Evolutionary conservation across 2,888 invertebrate genomes (phyloP), one percentile per base, ranked within the genome.

Genomic region (Chromoteleia sp.): DNA sequence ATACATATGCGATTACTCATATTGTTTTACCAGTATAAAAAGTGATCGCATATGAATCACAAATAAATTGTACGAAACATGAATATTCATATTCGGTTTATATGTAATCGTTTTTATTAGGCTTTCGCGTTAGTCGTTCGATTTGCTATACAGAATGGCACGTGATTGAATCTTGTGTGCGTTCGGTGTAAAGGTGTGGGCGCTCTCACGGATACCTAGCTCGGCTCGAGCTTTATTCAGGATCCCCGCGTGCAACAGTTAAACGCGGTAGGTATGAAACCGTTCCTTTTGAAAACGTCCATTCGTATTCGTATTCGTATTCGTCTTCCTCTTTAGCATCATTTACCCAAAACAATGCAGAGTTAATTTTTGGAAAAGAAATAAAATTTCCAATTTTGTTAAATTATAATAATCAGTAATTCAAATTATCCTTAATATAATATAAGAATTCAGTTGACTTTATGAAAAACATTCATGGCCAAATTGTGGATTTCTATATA

Each of bases 171-270:
- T 65, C 68, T 45, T 68, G 71, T 81, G 71, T 73, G 71, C 77
- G 41, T 54, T 48, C 41, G 14, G 71, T 52, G 70, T 75, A 73
- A 71, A 74, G 74, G 68, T 75, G 83, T 68, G 75, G 81, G 79
- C 71, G 76, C 52, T 54, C 43, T 45, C 48, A 48, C 59, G 21
- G 71, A 71, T 78, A 73, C 61, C 77, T 59, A 52, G 63, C 59
- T 6, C 50, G 65, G 65, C 61, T 59, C 65, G 81, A 81, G 82
- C 84, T 83, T 85, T 83, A 80, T 85, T 83, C 82, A 48, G 81
- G 52, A 81, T 78, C 77, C 73, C 71, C 78, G 81, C 82, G 85
- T 83, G 87, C 86, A 87, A 87, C 87, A 85, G 87, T 85, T 82
- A 74, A 73, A 54, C 68, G 79, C 12, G 48, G 15, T 61, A 68